phyloP scores from a whole-genome alignment of 1,140 invertebrate species.

The Zeugodacus cucurbitae region DNA sequence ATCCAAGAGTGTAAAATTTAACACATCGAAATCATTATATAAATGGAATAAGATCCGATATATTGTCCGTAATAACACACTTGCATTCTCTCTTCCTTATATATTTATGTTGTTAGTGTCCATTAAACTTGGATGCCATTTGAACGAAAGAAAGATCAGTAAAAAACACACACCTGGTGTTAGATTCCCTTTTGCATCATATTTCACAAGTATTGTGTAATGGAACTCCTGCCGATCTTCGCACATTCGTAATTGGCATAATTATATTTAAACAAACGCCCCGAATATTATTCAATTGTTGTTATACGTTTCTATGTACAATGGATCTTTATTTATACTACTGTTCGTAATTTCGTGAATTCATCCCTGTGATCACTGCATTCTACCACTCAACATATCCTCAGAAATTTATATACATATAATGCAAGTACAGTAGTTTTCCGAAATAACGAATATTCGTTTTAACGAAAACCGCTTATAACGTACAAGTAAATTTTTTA shows the following conservation, averaged over 20 bases:
- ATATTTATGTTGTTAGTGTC: not conserved
- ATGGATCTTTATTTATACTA: not conserved
- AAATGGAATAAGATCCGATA: not conserved
- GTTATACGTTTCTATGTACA: not conserved
- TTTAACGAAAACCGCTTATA: too few relatives aligned
- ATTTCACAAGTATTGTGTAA: constrained; percentile 18
- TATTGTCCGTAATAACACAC: not conserved
- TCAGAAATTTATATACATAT: too few relatives aligned
- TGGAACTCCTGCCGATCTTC: not conserved
- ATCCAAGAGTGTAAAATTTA: not conserved
- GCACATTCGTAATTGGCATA: constrained; percentile 33
- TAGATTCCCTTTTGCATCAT: not conserved
- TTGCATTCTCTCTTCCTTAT: not conserved
- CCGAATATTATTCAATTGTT: not conserved
- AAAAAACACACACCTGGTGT: constrained; percentile 8
- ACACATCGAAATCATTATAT: not conserved
- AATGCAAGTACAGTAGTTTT: too few relatives aligned
- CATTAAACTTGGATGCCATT: not conserved
- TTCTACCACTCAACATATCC: too few relatives aligned
- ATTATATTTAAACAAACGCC: constrained; percentile 43
- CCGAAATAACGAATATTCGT: too few relatives aligned
- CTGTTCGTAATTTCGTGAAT: not conserved
- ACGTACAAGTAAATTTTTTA: too few relatives aligned
- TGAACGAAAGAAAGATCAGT: not conserved
- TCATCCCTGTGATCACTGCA: not conserved